Evolutionary conservation across 1,140 invertebrate genomes (phyloP).

Genomic region (Pseudachorutes palmiensis): DNA sequence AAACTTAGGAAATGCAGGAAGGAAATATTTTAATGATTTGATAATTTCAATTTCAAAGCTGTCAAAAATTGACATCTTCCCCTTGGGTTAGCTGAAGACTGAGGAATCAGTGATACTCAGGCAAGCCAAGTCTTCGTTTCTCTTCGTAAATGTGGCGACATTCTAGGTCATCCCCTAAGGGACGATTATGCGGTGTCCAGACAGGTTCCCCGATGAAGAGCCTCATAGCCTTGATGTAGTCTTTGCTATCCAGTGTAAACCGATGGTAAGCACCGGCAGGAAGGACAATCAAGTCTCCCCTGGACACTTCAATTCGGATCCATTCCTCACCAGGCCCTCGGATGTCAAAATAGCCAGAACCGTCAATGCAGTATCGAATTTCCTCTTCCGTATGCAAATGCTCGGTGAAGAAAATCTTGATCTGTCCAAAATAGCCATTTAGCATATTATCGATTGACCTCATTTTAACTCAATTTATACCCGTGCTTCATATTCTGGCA

Average conservation of each 20-base stretch:
- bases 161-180: conserved; percentile 69
- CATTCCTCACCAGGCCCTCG: conserved; percentile 75
- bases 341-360: conserved; percentile 88
- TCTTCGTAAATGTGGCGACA: conserved; percentile 63
- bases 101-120: not conserved
- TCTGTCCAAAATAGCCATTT: conserved; percentile 41
- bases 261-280: conserved; percentile 96
- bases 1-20: too few species aligned
- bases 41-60: too few species aligned
- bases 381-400: conserved; percentile 97
- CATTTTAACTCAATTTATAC: conserved; percentile 12
- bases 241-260: conserved; percentile 82
- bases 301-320: conserved; percentile 77
- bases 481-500: conserved; percentile 71
- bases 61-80: too few species aligned
- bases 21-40: too few species aligned
- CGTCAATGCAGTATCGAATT: conserved; percentile 76
- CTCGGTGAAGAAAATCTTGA: conserved; percentile 72
- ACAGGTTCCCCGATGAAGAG: conserved; percentile 82
- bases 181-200: conserved; percentile 82
- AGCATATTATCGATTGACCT: not conserved
- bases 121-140: conserved; percentile 42
- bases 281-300: conserved; percentile 79
- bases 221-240: conserved; percentile 53
- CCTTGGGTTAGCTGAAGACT: too few species aligned